These are phyloP conservation scores for Chamaetylas fuelleborni DNA, from an alignment of 2,113 vertebrate genomes.

Conservation along the genomic window DNA sequence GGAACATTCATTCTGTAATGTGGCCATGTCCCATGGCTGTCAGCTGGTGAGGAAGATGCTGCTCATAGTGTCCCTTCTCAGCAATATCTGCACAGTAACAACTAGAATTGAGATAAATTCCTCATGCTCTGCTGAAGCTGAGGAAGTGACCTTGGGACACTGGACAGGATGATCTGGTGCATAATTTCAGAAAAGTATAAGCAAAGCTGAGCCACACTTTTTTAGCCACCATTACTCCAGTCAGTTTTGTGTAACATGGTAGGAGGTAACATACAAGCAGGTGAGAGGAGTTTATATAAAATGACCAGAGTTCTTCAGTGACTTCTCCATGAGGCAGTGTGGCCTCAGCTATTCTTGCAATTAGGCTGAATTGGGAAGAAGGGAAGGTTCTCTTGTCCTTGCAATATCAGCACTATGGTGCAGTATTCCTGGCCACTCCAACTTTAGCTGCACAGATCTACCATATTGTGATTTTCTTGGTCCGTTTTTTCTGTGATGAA, in stretches of 20 bases:
- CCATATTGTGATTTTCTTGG: neutral
- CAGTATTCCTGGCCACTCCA: neutral
- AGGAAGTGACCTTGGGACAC: neutral
- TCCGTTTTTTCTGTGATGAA: neutral
- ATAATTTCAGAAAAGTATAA: neutral
- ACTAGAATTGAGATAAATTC: neutral
- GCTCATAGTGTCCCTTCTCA: neutral
- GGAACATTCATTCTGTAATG: neutral
- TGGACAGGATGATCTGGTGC: neutral
- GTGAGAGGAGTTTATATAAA: neutral
- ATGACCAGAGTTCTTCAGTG: neutral
- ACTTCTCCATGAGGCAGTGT: neutral
- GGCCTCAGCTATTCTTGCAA: neutral
- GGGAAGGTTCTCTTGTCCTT: neutral
- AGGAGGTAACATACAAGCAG: neutral
- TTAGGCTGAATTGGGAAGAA: neutral
- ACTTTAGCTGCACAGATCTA: neutral
- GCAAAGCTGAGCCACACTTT: neutral
- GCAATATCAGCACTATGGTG: neutral
- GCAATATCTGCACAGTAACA: neutral
- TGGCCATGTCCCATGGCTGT: neutral
- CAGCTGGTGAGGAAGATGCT: neutral
- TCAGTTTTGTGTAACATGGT: neutral
- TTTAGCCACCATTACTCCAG: neutral
- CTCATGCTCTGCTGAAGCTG: neutral